A percentile compares a stretch with the other conserved stretches of the same genome.
phyloP scores from a whole-genome alignment of 2,113 vertebrate genomes.

The Platysternon megacephalum region DNA sequence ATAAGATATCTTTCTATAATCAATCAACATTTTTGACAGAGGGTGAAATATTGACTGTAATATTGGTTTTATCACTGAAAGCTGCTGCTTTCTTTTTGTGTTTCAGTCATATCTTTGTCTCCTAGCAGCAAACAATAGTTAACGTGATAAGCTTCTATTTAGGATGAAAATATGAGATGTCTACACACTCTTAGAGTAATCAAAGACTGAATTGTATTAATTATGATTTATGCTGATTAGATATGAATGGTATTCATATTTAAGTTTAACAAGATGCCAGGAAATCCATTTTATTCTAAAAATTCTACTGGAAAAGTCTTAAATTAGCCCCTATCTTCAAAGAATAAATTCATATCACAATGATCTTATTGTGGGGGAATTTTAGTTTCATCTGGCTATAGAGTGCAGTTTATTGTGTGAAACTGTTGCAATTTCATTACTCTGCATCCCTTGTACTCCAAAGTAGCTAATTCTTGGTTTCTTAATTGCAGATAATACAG shows the following conservation, averaged over 20 bases:
- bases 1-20: constrained; percentile 29
- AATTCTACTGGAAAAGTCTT: not conserved
- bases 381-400: constrained; percentile 38
- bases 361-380: not conserved
- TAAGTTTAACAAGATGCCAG: constrained; percentile 35
- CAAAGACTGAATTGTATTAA: constrained; percentile 14
- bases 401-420: not conserved
- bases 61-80: constrained; percentile 29
- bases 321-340: not conserved
- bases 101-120: constrained; percentile 46
- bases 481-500: not conserved
- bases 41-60: constrained; percentile 38
- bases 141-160: constrained; percentile 33
- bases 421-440: not conserved
- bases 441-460: not conserved
- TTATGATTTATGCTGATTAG: constrained; percentile 46
- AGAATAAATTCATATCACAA: not conserved
- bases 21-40: constrained; percentile 47
- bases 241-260: constrained; percentile 43
- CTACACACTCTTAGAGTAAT: constrained; percentile 14
- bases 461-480: not conserved
- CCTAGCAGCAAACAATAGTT: constrained; percentile 28
- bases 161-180: constrained; percentile 9
- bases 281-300: constrained; percentile 16
- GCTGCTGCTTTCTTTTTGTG: constrained; percentile 23